Conservation (phyloP, 2,888 invertebrate species). For the Tethea ocularis region DNA sequence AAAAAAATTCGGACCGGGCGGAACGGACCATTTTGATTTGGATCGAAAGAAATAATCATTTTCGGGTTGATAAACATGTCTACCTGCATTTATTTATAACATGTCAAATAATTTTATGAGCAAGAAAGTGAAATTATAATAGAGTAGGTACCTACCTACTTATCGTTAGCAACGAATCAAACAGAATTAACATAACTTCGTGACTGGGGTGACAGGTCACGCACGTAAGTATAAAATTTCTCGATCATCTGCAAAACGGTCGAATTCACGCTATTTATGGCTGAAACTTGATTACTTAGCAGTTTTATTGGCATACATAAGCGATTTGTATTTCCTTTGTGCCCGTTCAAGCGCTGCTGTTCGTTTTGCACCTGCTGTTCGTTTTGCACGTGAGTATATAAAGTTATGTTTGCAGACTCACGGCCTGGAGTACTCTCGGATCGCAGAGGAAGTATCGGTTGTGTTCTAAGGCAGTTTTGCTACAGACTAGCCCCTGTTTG, state of each 20-base stretch:
- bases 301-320: not conserved
- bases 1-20: too few species aligned
- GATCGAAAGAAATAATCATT: too few species aligned
- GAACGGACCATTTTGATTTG: too few species aligned
- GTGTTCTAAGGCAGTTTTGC: conserved; percentile 55
- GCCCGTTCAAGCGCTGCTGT: conserved; percentile 20
- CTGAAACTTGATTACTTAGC: not conserved
- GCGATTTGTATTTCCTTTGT: not conserved
- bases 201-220: too few species aligned
- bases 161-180: not conserved
- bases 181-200: not conserved
- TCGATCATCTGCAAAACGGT: conserved; percentile 42
- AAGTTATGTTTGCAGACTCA: conserved; percentile 47
- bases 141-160: not conserved
- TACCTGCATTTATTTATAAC: not conserved
- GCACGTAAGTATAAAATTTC: conserved; percentile 42
- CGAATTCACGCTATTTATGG: conserved; percentile 16
- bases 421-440: conserved; percentile 31
- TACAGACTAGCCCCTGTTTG: conserved; percentile 66
- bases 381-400: conserved; percentile 34
- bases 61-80: not conserved
- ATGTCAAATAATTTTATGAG: not conserved
- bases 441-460: conserved; percentile 36
- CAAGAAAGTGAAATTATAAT: not conserved
- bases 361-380: conserved; percentile 40